These are phyloP conservation scores for Pterobdella sp. DNA, from an alignment of 2,888 invertebrate genomes.

Conservation along the genomic window DNA sequence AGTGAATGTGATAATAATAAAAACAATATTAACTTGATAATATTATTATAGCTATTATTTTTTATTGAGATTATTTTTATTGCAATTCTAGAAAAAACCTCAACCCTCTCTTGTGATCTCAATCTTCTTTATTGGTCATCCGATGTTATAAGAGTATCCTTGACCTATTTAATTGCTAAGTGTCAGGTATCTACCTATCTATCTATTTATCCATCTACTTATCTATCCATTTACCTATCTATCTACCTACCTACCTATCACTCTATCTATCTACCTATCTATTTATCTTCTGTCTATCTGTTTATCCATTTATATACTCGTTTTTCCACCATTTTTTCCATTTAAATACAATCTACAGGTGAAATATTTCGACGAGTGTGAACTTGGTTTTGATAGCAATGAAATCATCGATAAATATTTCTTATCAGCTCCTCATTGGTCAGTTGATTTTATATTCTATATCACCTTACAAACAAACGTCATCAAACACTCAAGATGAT, in stretches of 20 bases:
- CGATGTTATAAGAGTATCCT: conserved; percentile 52
- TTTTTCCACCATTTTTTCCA: conserved; percentile 13
- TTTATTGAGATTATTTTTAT: neutral
- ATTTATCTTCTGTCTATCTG: too few species aligned
- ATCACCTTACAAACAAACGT: neutral
- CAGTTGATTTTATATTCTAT: conserved; percentile 44
- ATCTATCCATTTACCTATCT: conserved; percentile 1
- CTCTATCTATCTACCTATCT: neutral
- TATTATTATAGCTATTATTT: conserved; percentile 7
- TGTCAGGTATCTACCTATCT: conserved; percentile 58
- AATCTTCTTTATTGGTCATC: conserved; percentile 71
- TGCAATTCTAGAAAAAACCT: too few species aligned
- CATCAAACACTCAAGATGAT: neutral
- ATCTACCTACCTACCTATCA: neutral
- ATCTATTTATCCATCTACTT: neutral
- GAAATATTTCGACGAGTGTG: conserved; percentile 16
- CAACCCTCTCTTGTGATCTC: conserved; percentile 63
- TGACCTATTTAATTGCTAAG: conserved; percentile 59
- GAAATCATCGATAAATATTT: conserved; percentile 57
- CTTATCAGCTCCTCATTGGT: conserved; percentile 60
- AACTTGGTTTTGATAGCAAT: conserved; percentile 20
- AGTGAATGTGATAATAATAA: conserved; percentile 52
- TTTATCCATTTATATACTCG: neutral
- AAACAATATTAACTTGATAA: conserved; percentile 30
- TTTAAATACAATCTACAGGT: conserved; percentile 10